Evolutionary conservation across 2,797 vertebrate species (phyloP), one percentile per base, ranked within the genome.

Genomic region (Hipposideros larvatus): DNA sequence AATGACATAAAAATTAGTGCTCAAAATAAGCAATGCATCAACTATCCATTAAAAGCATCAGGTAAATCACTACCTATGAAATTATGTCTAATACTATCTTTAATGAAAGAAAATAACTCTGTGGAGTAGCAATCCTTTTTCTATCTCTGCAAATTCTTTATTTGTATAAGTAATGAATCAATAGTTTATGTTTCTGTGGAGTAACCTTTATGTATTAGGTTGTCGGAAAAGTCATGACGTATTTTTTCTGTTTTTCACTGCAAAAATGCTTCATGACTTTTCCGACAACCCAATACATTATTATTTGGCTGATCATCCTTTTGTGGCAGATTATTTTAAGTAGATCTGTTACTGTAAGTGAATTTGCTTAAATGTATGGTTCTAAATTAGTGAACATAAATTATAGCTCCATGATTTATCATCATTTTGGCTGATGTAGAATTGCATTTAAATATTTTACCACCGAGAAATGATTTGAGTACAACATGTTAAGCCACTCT

Each of bases 381-480:
- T 97, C 93, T 91, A 97, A 98, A 96, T 97, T 86, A 95, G 74
- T 70, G 92, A 97, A 78, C 53, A 73, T 53, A 93, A 97, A 97
- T 98, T 97, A 94, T 1, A 48, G 88, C n/a, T 83, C 94, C 85
- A 85, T 96, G 87, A 97, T 97, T 97, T 97, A 82, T 96, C 96
- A 95, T 93, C 94, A 83, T 97, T 95, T 91, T 71, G 41, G 85
- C 71, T 97, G 94, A 96, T 96, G 93, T n/a, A 94, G 87, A 61
- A 96, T 92, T 96, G 19, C 86, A 97, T 97, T 97, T 97, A 96
- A 97, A 96, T 97, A 84, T 91, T 96, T 96, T 96, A 95, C 96
- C 94, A 91, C 89, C 84, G 96, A 91, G 97, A 83, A 96, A 84
- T 92, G 87, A 98, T 97, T 96, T 92, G 92, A 97, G 93, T 88